phyloP scores from a whole-genome alignment of 2,888 invertebrate species.

The Helleia helle region DNA sequence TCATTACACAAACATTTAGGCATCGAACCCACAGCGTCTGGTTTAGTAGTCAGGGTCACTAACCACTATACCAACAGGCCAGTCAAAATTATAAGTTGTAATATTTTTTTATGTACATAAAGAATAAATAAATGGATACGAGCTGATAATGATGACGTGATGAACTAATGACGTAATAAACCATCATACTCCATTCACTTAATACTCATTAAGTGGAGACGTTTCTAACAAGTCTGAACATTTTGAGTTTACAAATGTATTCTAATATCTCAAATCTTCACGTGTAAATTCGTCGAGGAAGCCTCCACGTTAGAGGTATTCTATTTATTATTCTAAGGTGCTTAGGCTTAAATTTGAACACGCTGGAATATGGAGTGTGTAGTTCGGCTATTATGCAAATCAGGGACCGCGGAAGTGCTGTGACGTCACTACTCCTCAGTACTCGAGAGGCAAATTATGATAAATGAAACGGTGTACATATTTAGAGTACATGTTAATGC shows the following conservation, averaged over 20 bases:
- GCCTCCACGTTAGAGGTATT: slow-evolving; percentile 28
- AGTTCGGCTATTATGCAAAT: slow-evolving; percentile 66
- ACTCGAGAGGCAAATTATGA: slow-evolving; percentile 58
- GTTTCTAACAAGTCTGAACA: slow-evolving; percentile 10
- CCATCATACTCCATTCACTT: background rate
- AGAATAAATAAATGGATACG: too few relatives aligned
- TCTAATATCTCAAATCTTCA: slow-evolving; percentile 50
- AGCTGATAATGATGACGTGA: too few relatives aligned
- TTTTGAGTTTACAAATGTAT: slow-evolving; percentile 35
- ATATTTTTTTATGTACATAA: too few relatives aligned
- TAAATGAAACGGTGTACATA: slow-evolving; percentile 38
- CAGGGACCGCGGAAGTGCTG: slow-evolving; percentile 52
- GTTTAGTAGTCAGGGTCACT: too few relatives aligned
- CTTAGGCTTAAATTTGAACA: slow-evolving; percentile 37
- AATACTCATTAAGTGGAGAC: background rate
- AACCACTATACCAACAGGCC: too few relatives aligned
- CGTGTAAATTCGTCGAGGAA: slow-evolving; percentile 52
- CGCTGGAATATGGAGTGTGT: slow-evolving; percentile 35
- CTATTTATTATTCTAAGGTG: slow-evolving; percentile 7
- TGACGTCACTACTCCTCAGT: slow-evolving; percentile 55
- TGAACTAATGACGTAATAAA: background rate
- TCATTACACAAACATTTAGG: too few relatives aligned
- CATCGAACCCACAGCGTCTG: too few relatives aligned
- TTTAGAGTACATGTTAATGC: too few relatives aligned
- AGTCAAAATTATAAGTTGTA: too few relatives aligned